Evolutionary conservation across 2,113 vertebrate genomes (phyloP), one percentile per base, ranked within the genome.

Genomic region (Pyxicephalus adspersus): DNA sequence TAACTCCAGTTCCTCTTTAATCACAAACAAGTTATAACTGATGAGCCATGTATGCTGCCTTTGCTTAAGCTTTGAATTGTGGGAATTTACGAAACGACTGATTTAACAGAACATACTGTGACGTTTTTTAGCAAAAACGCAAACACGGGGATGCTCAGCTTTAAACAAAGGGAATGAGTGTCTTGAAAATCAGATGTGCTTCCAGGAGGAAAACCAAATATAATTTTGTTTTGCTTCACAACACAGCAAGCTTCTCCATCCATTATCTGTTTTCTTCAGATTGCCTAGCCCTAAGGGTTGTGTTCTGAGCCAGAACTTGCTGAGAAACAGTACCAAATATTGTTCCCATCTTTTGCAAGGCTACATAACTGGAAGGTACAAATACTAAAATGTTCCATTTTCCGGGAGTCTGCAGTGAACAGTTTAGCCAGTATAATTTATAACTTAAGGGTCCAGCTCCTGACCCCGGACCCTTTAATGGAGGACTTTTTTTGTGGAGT

Each of bases 151-250:
- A 55, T 15, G n/a, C 25, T 15, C 34, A 25, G n/a, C 25, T 22
- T 72, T 19, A 20, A 29, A 31, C 28, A 75, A 75, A 25, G 22
- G 28, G 31, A 16, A 8, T 29, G n/a, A 60, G 51, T 54, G 11
- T 73, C 17, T 31, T 11, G 52, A 20, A 74, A 55, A 34, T 38
- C 73, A 76, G 34, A 50, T 63, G 73, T 28, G 34, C 23, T 58
- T 50, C 38, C 31, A 76, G 23, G 5, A 76, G 58, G 58, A 38
- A 76, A 76, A 28, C 25, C 26, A 58, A 63, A 76, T 76, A 63
- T 76, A 50, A 76, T 76, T 76, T 76, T 63, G 73, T 64, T 64
- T 76, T 63, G 57, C 73, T 76, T 64, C 73, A 74, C 54, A 19
- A 29, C 29, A 17, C 71, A 74, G 71, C 71, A 60, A 74, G 28